Percentiles rank a stretch among this genome's conserved stretches.
phyloP scores from a whole-genome alignment of 2,797 vertebrate species.

The Siniperca obscura region DNA sequence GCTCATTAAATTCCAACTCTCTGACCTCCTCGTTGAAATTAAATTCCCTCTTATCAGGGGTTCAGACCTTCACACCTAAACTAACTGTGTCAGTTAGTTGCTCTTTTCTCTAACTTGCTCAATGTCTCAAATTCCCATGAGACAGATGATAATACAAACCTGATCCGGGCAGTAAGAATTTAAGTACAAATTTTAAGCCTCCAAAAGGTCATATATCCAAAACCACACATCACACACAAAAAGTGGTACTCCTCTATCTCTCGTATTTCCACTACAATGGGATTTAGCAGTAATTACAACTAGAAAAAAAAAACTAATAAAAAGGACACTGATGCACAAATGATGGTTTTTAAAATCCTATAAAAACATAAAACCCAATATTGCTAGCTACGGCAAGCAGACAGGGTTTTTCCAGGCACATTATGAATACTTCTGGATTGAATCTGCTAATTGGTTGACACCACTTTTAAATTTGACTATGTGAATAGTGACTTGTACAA shows the following conservation, averaged over 20 bases:
- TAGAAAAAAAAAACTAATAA: background rate
- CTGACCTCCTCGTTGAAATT: background rate
- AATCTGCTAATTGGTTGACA: background rate
- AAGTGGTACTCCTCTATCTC: background rate
- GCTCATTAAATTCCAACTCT: background rate
- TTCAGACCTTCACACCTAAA: background rate
- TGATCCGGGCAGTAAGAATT: background rate
- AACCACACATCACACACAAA: background rate
- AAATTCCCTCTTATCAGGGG: background rate
- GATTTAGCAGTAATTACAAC: background rate
- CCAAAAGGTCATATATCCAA: background rate
- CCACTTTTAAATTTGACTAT: too few relatives aligned
- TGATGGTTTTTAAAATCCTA: background rate
- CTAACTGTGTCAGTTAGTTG: too few relatives aligned
- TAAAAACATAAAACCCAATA: too few relatives aligned
- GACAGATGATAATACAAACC: background rate
- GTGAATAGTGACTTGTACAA: background rate
- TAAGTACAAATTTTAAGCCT: background rate
- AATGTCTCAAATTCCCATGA: background rate
- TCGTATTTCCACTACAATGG: too few relatives aligned
- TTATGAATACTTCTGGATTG: background rate
- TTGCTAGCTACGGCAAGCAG: too few relatives aligned
- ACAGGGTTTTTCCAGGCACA: background rate
- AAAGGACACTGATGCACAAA: too few relatives aligned
- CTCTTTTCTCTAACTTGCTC: too few relatives aligned